phyloP scores from a whole-genome alignment of 2,888 invertebrate species.

The Helicoverpa assulta region DNA sequence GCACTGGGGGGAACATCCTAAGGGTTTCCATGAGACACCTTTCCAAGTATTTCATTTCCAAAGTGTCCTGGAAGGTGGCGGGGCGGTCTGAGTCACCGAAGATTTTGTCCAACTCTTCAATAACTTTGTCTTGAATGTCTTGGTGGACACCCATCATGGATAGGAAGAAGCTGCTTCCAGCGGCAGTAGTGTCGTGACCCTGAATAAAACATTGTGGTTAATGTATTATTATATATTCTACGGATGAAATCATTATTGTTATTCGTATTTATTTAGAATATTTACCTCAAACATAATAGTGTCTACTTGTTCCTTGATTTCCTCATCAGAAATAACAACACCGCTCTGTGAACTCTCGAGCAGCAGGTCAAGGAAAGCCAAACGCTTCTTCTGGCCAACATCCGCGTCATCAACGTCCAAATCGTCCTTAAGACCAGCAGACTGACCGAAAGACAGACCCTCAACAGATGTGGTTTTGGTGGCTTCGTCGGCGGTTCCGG shows the following conservation, averaged over 20 bases:
- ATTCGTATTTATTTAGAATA: constrained; percentile 23
- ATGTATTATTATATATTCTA: constrained; percentile 33
- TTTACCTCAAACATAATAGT: constrained; percentile 96
- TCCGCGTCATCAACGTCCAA: constrained; percentile 94
- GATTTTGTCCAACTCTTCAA: constrained; percentile 93
- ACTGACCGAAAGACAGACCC: constrained; percentile 93
- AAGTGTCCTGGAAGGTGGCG: constrained; percentile 94
- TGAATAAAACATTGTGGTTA: constrained; percentile 63
- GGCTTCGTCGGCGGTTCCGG: constrained; percentile 66
- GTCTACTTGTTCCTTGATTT: constrained; percentile 95
- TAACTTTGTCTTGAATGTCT: constrained; percentile 93
- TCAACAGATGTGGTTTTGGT: constrained; percentile 88
- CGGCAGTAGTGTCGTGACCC: constrained; percentile 96
- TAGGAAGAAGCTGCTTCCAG: constrained; percentile 95
- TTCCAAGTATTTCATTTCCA: constrained; percentile 96
- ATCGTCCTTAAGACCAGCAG: constrained; percentile 94
- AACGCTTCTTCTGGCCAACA: constrained; percentile 94
- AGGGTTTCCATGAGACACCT: constrained; percentile 95
- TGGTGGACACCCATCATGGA: constrained; percentile 94
- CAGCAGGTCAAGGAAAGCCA: constrained; percentile 96
- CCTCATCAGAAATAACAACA: constrained; percentile 93
- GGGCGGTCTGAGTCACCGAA: constrained; percentile 94
- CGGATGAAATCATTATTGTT: constrained; percentile 11
- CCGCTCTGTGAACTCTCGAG: constrained; percentile 94
- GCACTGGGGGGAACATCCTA: constrained; percentile 95